Percentiles rank a stretch among this genome's conserved stretches.
phyloP scores from a whole-genome alignment of 2,113 vertebrate species.

The Sardina pilchardus region DNA sequence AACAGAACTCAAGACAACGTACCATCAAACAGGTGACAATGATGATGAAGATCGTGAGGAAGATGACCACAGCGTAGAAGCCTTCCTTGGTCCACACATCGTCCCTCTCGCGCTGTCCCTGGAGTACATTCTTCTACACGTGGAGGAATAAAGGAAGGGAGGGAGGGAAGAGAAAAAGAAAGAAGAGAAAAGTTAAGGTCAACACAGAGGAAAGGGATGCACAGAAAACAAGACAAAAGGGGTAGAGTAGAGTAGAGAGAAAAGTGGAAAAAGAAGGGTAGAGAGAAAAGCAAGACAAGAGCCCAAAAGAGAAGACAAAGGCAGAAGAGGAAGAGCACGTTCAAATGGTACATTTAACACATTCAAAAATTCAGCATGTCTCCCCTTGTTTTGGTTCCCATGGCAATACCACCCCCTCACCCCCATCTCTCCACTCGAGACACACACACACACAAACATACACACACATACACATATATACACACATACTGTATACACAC shows the following conservation, averaged over 20 bases:
- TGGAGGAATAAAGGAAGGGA: slow-evolving; percentile 57
- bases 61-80: slow-evolving; percentile 87
- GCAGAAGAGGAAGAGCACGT: neutral
- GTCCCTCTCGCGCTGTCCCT: slow-evolving; percentile 84
- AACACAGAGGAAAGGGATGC: neutral
- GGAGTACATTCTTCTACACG: slow-evolving; percentile 89
- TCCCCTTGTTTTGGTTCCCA: slow-evolving; percentile 1
- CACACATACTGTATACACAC: too few relatives aligned
- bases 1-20: slow-evolving; percentile 39
- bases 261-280: neutral
- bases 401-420: neutral
- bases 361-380: neutral
- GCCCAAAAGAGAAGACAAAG: neutral
- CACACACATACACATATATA: neutral
- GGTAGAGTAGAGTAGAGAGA: neutral
- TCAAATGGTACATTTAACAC: neutral
- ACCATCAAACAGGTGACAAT: slow-evolving; percentile 94
- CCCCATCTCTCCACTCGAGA: neutral
- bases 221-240: neutral
- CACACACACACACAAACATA: neutral
- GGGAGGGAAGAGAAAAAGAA: neutral
- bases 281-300: too few relatives aligned
- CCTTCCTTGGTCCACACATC: slow-evolving; percentile 89
- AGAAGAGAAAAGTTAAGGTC: neutral
- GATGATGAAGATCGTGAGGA: slow-evolving; percentile 92